Evolutionary conservation across 2,888 invertebrate genomes (phyloP), one percentile per base, ranked within the genome.

Genomic region (Ceriagrion tenellum): DNA sequence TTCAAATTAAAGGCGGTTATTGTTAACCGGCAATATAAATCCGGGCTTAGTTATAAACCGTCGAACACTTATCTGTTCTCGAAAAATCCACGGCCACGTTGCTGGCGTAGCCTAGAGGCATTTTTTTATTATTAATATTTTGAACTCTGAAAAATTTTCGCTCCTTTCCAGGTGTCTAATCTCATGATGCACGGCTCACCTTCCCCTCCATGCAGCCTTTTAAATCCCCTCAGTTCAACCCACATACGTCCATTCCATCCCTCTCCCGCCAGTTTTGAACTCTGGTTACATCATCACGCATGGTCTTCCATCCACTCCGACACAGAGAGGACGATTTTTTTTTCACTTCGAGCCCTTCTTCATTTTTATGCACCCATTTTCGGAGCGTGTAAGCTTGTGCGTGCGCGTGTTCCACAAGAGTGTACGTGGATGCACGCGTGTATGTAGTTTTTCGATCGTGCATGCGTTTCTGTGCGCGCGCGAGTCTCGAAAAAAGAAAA

Each of bases 251-350:
- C 69, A 69, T 69, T 26, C 4, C 81, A 30, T 81, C 81, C 13
- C 30, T 35, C 81, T 16, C 13, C 81, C 30, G 16, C 16, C 81
- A 81, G 81, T 81, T 81, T 35, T 81, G 81, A 81, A 81, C 81
- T 81, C 35, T 81, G 35, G 30, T 81, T 81, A 81, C 81, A 81
- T 81, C 35, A 81, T 81, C 13, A 35, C 30, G 30, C 10, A 35
- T 81, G 81, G 81, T 81, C 81, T 35, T 81, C n/a, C 81, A 81
- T 81, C 81, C 81, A 81, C 81, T 35, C 81, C 81, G 81, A 4
- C 81, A 26, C 69, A 26, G 69, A 23, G 18, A 69, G 23, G 12
- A 26, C 1, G 23, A 26, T 69, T 69, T 69, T 69, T 69, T 59
- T 3, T 26, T 69, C 26, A 20, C 26, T 26, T 26, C 81, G 12